Conservation (phyloP, 2,888 invertebrate genomes). For the Pecten maximus region DNA sequence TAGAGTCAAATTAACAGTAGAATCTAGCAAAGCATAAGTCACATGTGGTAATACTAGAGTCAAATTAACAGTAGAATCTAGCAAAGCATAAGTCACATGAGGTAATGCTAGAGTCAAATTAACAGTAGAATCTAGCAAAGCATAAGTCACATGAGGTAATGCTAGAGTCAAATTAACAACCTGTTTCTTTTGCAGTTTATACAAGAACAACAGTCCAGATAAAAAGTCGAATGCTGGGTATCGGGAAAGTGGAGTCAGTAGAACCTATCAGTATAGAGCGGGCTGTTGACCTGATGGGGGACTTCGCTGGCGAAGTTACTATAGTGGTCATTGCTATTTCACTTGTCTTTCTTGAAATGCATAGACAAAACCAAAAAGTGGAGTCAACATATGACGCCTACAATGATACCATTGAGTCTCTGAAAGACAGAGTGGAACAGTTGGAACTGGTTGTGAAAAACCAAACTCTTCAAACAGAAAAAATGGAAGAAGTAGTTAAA, state of each 20-base stretch:
- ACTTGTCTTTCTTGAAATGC: background rate
- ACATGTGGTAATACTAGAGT: too few relatives aligned
- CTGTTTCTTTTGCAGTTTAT: background rate
- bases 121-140: too few relatives aligned
- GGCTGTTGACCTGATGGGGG: background rate
- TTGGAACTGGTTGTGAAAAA: background rate
- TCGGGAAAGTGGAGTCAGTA: background rate
- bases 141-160: too few relatives aligned
- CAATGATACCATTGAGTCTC: background rate
- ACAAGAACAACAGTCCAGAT: background rate
- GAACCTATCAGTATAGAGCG: background rate
- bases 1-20: too few relatives aligned
- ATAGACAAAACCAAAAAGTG: background rate
- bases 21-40: too few relatives aligned
- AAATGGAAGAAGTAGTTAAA: background rate
- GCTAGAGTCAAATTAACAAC: too few relatives aligned
- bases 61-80: too few relatives aligned
- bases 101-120: too few relatives aligned
- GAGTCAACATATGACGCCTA: background rate
- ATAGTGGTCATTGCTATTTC: background rate
- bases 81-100: too few relatives aligned
- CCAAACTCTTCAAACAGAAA: background rate
- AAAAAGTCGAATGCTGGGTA: background rate
- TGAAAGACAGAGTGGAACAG: background rate
- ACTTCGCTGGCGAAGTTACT: background rate